Conservation (phyloP, 2,888 invertebrate species). For the Aleiodes leptofemur region DNA sequence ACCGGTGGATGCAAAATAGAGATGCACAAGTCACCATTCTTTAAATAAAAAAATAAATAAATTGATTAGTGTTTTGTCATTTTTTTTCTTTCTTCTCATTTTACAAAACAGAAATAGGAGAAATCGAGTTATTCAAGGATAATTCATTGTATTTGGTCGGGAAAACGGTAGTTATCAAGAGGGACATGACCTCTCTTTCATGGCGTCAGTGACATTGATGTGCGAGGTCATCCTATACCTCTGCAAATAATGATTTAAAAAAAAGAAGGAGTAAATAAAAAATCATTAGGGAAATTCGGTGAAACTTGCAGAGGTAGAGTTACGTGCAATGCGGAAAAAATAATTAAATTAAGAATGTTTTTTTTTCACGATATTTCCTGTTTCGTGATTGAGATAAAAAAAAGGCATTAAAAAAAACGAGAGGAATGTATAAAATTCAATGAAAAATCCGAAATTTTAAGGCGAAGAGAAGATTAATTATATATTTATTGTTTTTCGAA, state of each 20-base stretch:
- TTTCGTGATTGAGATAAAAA: too few relatives aligned
- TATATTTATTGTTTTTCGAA: too few relatives aligned
- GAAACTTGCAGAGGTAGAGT: not conserved
- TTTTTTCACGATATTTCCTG: too few relatives aligned
- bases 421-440: too few relatives aligned
- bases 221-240: not conserved
- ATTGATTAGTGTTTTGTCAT: not conserved
- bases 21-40: conserved; percentile 99
- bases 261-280: not conserved
- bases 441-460: too few relatives aligned
- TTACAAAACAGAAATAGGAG: not conserved
- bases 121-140: conserved; percentile 7
- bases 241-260: not conserved
- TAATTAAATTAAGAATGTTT: too few relatives aligned
- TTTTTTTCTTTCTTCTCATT: too few relatives aligned
- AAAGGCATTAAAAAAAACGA: too few relatives aligned
- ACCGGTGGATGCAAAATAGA: conserved; percentile 99
- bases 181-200: conserved; percentile 32
- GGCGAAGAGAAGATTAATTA: too few relatives aligned
- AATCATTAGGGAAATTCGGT: not conserved
- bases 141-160: not conserved
- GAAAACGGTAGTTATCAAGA: conserved; percentile 24
- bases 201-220: conserved; percentile 24
- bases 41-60: conserved; percentile 63
- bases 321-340: too few relatives aligned